A percentile compares a stretch with the other conserved stretches of the same genome.
phyloP scores from a whole-genome alignment of 2,888 invertebrate species.

The Syrphus vitripennis region DNA sequence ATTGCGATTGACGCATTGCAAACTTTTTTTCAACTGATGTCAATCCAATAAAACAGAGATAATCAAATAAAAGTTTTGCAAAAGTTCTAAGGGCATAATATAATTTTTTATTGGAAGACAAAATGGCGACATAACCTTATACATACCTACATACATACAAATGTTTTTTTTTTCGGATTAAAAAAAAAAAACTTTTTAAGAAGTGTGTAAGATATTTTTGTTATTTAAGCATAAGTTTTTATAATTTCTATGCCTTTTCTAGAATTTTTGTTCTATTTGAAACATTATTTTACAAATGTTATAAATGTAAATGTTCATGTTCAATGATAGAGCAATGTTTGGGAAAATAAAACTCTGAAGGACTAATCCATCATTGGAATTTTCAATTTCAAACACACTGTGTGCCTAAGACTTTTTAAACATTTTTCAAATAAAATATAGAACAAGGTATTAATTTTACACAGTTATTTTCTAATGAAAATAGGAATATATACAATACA shows the following conservation, averaged over 20 bases:
- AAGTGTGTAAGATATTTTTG: background rate
- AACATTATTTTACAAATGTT: too few species aligned
- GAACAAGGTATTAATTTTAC: too few species aligned
- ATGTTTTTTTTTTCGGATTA: background rate
- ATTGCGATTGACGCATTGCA: background rate
- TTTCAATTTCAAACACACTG: too few species aligned
- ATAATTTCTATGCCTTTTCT: background rate
- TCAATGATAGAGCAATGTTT: too few species aligned
- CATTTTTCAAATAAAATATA: too few species aligned
- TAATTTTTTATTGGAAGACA: constrained; percentile 4
- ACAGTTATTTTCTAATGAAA: too few species aligned
- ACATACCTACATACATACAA: background rate
- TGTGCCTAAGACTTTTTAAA: too few species aligned
- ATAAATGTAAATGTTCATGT: too few species aligned
- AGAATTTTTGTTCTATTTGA: background rate
- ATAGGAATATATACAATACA: too few species aligned
- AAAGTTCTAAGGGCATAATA: background rate
- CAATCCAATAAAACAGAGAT: constrained; percentile 13
- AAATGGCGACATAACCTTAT: constrained; percentile 15
- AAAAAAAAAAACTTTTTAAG: too few species aligned
- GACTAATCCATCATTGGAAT: too few species aligned
- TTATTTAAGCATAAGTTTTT: background rate
- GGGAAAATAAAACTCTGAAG: too few species aligned
- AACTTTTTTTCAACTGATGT: constrained; percentile 24
- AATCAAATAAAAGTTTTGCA: constrained; percentile 13